These are phyloP conservation scores for Drosophila bocqueti DNA, from an alignment of 1,140 invertebrate genomes.

Conservation along the genomic window DNA sequence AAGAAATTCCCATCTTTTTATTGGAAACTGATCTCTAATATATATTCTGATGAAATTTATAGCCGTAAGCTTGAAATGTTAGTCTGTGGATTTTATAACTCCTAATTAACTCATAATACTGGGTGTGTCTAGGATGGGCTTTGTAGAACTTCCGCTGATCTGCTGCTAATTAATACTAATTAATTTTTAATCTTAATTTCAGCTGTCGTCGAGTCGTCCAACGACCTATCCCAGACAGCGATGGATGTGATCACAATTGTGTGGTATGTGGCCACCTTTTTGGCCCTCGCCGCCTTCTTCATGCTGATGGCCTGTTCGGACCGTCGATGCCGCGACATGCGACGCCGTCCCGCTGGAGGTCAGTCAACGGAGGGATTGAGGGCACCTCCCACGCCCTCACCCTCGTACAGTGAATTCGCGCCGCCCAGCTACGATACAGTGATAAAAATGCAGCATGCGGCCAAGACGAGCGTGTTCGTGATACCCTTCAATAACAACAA, in stretches of 20 bases:
- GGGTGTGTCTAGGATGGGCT: neutral
- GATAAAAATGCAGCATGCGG: constrained; percentile 79
- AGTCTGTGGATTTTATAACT: neutral
- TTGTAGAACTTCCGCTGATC: neutral
- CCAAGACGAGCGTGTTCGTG: constrained; percentile 76
- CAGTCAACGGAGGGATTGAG: constrained; percentile 48
- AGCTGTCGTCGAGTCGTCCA: constrained; percentile 61
- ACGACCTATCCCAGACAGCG: constrained; percentile 81
- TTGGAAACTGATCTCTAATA: neutral
- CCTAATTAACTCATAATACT: constrained; percentile 1
- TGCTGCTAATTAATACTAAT: constrained; percentile 9
- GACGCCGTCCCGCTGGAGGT: constrained; percentile 34
- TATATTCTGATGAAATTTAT: constrained; percentile 2
- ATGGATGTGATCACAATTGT: constrained; percentile 85
- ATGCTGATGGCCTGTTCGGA: constrained; percentile 84
- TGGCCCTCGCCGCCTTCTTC: constrained; percentile 82
- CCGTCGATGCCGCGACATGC: constrained; percentile 65
- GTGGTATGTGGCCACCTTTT: constrained; percentile 83
- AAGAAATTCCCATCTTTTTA: neutral
- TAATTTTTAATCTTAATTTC: constrained; percentile 1
- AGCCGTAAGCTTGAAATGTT: neutral
- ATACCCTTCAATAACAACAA: constrained; percentile 76
- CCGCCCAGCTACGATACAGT: constrained; percentile 83
- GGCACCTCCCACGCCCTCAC: constrained; percentile 79
- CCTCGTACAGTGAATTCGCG: constrained; percentile 83